Evolutionary conservation across 2,888 invertebrate species (phyloP).

Genomic region (Endomychus coccineus): DNA sequence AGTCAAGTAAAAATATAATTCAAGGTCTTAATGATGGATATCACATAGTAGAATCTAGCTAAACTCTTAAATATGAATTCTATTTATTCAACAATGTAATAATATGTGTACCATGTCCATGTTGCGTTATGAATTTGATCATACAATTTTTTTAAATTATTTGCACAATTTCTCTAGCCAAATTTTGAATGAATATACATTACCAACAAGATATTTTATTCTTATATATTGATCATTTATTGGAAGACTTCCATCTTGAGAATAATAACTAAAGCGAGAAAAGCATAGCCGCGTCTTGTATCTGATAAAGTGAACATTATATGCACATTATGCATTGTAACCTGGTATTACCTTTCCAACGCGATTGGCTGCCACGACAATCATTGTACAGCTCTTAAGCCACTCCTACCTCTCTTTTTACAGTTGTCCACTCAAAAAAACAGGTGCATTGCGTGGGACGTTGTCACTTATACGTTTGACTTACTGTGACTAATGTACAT

Average conservation of each 20-base stretch:
- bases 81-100: too few relatives aligned
- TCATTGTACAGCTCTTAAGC: slow-evolving; percentile 41
- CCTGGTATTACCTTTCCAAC: slow-evolving; percentile 43
- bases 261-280: slow-evolving; percentile 37
- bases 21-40: too few relatives aligned
- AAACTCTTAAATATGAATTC: too few relatives aligned
- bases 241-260: slow-evolving; percentile 44
- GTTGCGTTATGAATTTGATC: too few relatives aligned
- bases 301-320: slow-evolving; percentile 38
- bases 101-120: too few relatives aligned
- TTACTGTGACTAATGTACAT: slow-evolving; percentile 39
- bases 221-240: slow-evolving; percentile 40
- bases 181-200: too few relatives aligned
- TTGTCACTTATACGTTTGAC: slow-evolving; percentile 24
- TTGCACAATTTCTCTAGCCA: neutral
- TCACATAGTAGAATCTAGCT: too few relatives aligned
- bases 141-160: too few relatives aligned
- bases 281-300: slow-evolving; percentile 30
- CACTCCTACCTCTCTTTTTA: slow-evolving; percentile 41
- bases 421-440: slow-evolving; percentile 33
- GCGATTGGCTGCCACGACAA: slow-evolving; percentile 44
- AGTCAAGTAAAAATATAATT: too few relatives aligned
- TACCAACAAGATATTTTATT: too few relatives aligned
- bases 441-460: slow-evolving; percentile 28
- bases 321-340: slow-evolving; percentile 44